Base-by-base conservation (phyloP, 2,888 invertebrate species). In the Lepetodrilus schrolli region DNA sequence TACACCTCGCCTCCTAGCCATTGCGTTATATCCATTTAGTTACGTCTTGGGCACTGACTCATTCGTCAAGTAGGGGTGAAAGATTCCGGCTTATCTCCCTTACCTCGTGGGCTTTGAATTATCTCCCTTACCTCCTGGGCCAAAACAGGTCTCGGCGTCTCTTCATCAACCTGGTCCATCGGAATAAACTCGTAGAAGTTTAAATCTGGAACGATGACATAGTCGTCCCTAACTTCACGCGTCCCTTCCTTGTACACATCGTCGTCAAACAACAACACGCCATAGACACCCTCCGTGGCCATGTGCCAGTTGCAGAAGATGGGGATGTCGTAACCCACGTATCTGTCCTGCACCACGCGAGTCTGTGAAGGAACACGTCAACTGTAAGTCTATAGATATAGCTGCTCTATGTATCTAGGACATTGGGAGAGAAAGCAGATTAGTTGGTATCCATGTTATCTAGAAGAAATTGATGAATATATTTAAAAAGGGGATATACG, bases 121-220 rank as follows among this genome's bases (percentile, higher is more conserved):
- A n/a, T n/a, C 37, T 37, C 37, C 5, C 37, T 17, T 30, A 58
- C 58, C 58, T 58, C 30, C 7, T 58, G 58, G n/a, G 58, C 58
- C 17, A 58, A 30, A 30, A 58, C 26, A 2, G 58, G 26, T 4
- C 34, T 34, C 30, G 58, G 58, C 17, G 26, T 26, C 5, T 58
- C 58, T 5, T 58, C 58, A 13, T 58, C 34, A 2, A 34, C 34
- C 13, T 30, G 26, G 17, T 58, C 58, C 3, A 34, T 34, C 4
- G 58, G 58, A n/a, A 58, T 30, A 30, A 58, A 58, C 58, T 58
- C 58, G 13, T 21, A 58, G 30, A 58, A 58, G 58, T 58, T 58
- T 17, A 30, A 17, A 17, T 26, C 17, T 10, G 26, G n/a, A 7
- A 30, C 26, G 34, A 58, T 58, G 26, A 58, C 30, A 34, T 30